phyloP scores from a whole-genome alignment of 2,113 vertebrate species.

The Onychostoma macrolepis region DNA sequence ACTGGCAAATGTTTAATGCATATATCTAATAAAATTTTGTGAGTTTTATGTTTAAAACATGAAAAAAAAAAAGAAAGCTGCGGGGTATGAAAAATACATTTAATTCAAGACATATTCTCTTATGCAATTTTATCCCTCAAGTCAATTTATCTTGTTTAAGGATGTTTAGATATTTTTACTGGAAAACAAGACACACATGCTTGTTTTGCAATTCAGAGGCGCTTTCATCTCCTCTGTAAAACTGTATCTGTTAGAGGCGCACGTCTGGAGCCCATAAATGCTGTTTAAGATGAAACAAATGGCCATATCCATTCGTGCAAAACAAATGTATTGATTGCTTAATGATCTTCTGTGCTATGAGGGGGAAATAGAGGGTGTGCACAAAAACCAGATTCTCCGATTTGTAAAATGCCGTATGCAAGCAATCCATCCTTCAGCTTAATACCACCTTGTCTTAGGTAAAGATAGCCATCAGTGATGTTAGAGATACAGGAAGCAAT shows the following conservation, averaged over 20 bases:
- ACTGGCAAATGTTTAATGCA: background rate
- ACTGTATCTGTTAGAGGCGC: slow-evolving; percentile 44
- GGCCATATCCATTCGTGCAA: slow-evolving; percentile 45
- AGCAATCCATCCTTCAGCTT: slow-evolving; percentile 41
- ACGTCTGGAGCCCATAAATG: background rate
- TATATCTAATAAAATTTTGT: background rate
- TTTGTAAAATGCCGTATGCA: slow-evolving; percentile 26
- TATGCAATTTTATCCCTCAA: background rate
- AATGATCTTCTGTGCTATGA: slow-evolving; percentile 29
- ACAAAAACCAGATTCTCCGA: slow-evolving; percentile 10
- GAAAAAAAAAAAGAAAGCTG: background rate
- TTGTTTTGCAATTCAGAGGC: background rate
- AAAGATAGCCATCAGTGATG: slow-evolving; percentile 44
- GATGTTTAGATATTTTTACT: background rate
- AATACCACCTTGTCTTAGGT: slow-evolving; percentile 46
- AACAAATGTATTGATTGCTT: slow-evolving; percentile 57
- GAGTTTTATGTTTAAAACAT: background rate
- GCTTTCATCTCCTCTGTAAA: background rate
- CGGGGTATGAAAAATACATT: background rate
- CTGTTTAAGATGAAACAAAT: slow-evolving; percentile 37
- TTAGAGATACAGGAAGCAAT: slow-evolving; percentile 48
- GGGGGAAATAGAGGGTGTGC: slow-evolving; percentile 14
- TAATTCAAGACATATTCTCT: background rate
- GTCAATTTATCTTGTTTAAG: background rate
- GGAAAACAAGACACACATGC: background rate